A percentile compares a stretch with the other conserved stretches of the same genome.
phyloP scores from a whole-genome alignment of 1,140 invertebrate genomes.

The Meteorus sp. region DNA sequence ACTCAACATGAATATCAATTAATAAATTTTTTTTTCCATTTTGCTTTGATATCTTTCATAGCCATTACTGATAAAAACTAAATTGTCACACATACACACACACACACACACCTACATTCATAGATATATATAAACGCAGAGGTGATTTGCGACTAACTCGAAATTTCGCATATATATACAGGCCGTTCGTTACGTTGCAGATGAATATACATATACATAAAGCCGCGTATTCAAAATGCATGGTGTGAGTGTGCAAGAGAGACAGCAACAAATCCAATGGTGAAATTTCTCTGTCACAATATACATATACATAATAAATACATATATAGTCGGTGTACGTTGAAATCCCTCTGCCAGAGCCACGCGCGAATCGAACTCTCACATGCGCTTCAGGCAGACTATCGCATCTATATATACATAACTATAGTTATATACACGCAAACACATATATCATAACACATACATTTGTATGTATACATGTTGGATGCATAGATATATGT shows the following conservation, averaged over 20 bases:
- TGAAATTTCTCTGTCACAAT: constrained; percentile 25
- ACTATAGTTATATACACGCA: neutral
- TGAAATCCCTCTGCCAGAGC: constrained; percentile 22
- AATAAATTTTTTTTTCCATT: constrained; percentile 16
- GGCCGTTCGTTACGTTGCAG: constrained; percentile 7
- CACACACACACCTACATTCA: too few relatives aligned
- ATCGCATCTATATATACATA: neutral
- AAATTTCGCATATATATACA: constrained; percentile 9
- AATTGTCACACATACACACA: neutral
- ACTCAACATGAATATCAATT: neutral
- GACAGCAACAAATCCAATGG: constrained; percentile 8
- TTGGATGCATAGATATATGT: neutral
- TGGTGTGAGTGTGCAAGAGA: constrained; percentile 8
- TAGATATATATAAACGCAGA: neutral
- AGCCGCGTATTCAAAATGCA: constrained; percentile 1
- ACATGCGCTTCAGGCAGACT: constrained; percentile 2
- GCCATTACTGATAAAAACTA: too few relatives aligned
- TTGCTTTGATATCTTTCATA: neutral
- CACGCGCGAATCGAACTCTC: constrained; percentile 22
- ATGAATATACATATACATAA: constrained; percentile 7
- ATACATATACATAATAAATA: constrained; percentile 7
- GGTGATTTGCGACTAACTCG: neutral
- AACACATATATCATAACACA: neutral
- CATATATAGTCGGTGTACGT: constrained; percentile 8
- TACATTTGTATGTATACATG: constrained; percentile 1